A percentile compares a stretch with the other conserved stretches of the same genome.
Evolutionary conservation across 2,797 vertebrate genomes (phyloP).

Genomic region (Nasua narica): DNA sequence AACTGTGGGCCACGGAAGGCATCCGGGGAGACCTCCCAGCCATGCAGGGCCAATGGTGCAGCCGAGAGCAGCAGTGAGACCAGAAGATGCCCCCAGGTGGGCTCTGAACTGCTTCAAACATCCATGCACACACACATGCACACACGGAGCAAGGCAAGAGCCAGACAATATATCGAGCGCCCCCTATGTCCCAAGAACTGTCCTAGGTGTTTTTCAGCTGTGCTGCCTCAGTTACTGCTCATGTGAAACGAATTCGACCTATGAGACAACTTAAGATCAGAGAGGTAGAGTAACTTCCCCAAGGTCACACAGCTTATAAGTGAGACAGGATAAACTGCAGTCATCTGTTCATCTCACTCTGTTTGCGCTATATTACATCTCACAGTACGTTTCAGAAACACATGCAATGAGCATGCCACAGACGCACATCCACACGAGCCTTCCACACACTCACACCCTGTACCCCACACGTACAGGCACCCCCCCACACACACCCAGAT

Average conservation of each 20-base stretch:
- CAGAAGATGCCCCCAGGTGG: neutral
- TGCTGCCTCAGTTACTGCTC: neutral
- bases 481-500: neutral
- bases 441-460: neutral
- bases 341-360: neutral
- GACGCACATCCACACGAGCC: neutral
- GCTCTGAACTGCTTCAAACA: neutral
- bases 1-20: too few species aligned
- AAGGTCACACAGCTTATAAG: neutral
- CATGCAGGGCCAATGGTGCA: rapidly evolving
- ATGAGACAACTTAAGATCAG: neutral
- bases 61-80: neutral
- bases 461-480: neutral
- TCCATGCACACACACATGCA: neutral
- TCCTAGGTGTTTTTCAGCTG: neutral
- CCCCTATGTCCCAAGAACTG: neutral
- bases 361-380: neutral
- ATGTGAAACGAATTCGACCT: neutral
- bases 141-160: neutral
- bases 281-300: neutral
- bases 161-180: neutral
- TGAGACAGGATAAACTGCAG: neutral
- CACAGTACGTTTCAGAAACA: neutral
- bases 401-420: neutral
- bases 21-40: neutral